Base-by-base conservation (phyloP, 2,113 vertebrate genomes). In the Cyrtonyx montezumae region DNA sequence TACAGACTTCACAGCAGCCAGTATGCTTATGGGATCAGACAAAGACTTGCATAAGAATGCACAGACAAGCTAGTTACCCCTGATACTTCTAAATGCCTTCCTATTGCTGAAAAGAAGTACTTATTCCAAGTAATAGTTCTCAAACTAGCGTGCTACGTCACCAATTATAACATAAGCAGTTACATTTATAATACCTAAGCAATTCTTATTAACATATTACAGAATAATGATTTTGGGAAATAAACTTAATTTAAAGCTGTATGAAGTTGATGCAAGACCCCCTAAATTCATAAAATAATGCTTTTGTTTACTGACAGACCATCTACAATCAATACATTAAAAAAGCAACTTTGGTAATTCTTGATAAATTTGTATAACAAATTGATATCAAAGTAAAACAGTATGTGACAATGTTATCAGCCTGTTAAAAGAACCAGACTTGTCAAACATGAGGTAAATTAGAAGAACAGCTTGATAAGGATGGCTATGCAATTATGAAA, bases 191-290 rank as follows among this genome's bases (percentile, higher is more conserved):
- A 61, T 61, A 56, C 8, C 79, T 55, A 37, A 43, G 37, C 37
- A 89, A 66, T 40, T 59, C 69, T 4, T 45, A 19, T 53, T 32
- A 61, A n/a, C 75, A 11, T 34, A 73, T 59, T 69, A 84, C 8
- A 6, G 16, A 87, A 58, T 66, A 84, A 40, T 6, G 18, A 73
- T 73, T 86, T 90, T 45, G 22, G 25, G 18, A 76, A 45, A 87
- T 78, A 56, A 46, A 79, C 1, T 65, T 16, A n/a, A 76, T 79
- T 91, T 94, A 86, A 96, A 92, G 92, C 92, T 91, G 46, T 94
- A 96, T 87, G 87, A 96, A 92, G 68, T 73, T 87, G 49, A 91
- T 56, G 26, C 5, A n/a, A 84, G 66, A 94, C 20, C 8, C 36
- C 51, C 14, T 62, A 42, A 73, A 92, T n/a, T 42, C 6, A 61